Percentiles rank a stretch among this genome's conserved stretches.
phyloP scores from a whole-genome alignment of 2,888 invertebrate genomes.

The Synanthedon myopaeformis region DNA sequence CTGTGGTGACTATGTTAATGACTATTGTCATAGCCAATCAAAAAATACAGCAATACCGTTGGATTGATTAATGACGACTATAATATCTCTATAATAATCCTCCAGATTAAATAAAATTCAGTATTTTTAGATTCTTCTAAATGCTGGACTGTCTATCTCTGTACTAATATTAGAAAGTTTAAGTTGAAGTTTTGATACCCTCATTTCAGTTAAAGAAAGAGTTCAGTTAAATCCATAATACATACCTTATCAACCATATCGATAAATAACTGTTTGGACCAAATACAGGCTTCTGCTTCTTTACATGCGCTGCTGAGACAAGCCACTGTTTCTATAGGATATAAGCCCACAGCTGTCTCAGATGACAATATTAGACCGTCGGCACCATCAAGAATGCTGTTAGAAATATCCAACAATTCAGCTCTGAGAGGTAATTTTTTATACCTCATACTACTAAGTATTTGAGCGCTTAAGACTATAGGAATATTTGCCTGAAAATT shows the following conservation, averaged over 20 bases:
- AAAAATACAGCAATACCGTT: too few relatives aligned
- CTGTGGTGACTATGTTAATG: too few relatives aligned
- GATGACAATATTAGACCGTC: slow-evolving; percentile 78
- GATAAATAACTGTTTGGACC: slow-evolving; percentile 58
- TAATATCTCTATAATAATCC: too few relatives aligned
- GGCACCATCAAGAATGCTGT: slow-evolving; percentile 79
- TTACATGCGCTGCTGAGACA: slow-evolving; percentile 64
- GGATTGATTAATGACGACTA: too few relatives aligned
- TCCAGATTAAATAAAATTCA: too few relatives aligned
- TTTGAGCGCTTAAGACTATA: slow-evolving; percentile 36
- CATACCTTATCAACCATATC: slow-evolving; percentile 43
- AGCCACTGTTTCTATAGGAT: slow-evolving; percentile 64
- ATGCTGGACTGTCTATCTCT: too few relatives aligned
- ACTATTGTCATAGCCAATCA: too few relatives aligned
- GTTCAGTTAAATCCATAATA: background rate
- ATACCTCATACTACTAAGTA: slow-evolving; percentile 43
- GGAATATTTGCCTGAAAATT: slow-evolving; percentile 42
- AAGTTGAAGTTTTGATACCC: too few relatives aligned
- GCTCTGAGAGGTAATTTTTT: slow-evolving; percentile 58
- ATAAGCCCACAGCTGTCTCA: slow-evolving; percentile 76
- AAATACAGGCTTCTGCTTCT: slow-evolving; percentile 79
- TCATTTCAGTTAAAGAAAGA: too few relatives aligned
- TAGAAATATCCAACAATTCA: slow-evolving; percentile 77
- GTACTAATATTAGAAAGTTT: too few relatives aligned
- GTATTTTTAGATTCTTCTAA: too few relatives aligned